These are phyloP conservation scores for Sminthopsis crassicaudata DNA, from an alignment of 2,113 vertebrate species.

Conservation along the genomic window DNA sequence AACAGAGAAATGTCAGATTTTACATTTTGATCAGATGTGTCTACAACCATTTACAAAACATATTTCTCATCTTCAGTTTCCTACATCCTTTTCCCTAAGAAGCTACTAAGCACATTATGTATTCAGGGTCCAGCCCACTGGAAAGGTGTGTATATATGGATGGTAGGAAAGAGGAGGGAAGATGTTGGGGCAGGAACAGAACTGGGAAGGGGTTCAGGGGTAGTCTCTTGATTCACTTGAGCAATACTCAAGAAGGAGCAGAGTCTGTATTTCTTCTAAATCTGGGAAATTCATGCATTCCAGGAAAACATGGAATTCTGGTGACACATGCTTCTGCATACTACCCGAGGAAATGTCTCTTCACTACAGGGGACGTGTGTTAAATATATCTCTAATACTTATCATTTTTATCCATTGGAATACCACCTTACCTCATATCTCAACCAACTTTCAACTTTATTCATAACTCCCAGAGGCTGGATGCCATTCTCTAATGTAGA, in stretches of 20 bases:
- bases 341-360: background rate
- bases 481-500: background rate
- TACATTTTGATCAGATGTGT: conserved; percentile 79
- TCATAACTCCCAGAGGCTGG: background rate
- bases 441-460: background rate
- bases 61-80: conserved; percentile 73
- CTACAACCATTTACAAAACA: conserved; percentile 77
- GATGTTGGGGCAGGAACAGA: background rate
- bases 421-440: background rate
- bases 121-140: conserved; percentile 55
- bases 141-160: background rate
- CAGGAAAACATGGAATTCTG: background rate
- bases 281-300: background rate
- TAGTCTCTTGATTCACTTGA: background rate
- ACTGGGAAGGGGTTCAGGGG: background rate
- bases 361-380: background rate
- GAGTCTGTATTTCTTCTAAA: background rate
- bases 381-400: background rate
- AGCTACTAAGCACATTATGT: conserved; percentile 63
- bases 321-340: background rate
- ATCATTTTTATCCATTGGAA: background rate
- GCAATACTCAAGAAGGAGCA: background rate
- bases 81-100: conserved; percentile 53
- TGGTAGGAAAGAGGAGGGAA: background rate
- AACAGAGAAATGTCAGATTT: conserved; percentile 80